Conservation (phyloP, 2,797 vertebrate species). For the Crocidura indochinensis region DNA sequence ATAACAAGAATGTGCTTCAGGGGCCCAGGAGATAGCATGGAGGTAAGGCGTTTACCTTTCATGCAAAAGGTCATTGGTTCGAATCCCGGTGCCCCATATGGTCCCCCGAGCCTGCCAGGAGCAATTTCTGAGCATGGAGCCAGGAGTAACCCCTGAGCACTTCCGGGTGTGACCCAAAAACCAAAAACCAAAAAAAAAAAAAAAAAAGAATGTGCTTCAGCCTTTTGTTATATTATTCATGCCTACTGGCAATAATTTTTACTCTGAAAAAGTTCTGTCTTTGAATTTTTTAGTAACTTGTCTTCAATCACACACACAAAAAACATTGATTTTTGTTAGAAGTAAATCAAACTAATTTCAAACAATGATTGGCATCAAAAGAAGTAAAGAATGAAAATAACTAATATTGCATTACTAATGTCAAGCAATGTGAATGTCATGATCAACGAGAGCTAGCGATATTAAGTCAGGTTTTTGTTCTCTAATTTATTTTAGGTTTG, state of each 20-base stretch:
- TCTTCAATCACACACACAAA: conserved; percentile 70
- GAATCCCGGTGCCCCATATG: too few relatives aligned
- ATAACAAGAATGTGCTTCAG: too few relatives aligned
- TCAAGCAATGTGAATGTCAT: background rate
- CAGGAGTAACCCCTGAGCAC: too few relatives aligned
- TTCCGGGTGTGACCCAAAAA: too few relatives aligned
- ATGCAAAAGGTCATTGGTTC: too few relatives aligned
- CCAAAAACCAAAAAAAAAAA: too few relatives aligned
- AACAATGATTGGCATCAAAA: background rate
- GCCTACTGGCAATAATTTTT: background rate
- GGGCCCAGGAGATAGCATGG: too few relatives aligned
- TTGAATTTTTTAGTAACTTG: conserved; percentile 47
- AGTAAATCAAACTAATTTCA: conserved; percentile 49
- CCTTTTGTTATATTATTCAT: too few relatives aligned
- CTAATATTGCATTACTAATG: background rate
- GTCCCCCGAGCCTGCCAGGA: too few relatives aligned
- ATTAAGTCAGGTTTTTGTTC: background rate
- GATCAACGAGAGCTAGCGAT: background rate
- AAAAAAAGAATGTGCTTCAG: too few relatives aligned
- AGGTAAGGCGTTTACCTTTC: too few relatives aligned
- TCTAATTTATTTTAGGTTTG: background rate
- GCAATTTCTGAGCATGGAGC: too few relatives aligned
- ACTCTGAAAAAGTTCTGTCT: conserved; percentile 45
- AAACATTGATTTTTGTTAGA: conserved; percentile 67
- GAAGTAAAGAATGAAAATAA: background rate